Percentiles rank a stretch among this genome's conserved stretches.
Evolutionary conservation across 2,113 vertebrate species (phyloP).

Genomic region (Opisthocomus hoazin): DNA sequence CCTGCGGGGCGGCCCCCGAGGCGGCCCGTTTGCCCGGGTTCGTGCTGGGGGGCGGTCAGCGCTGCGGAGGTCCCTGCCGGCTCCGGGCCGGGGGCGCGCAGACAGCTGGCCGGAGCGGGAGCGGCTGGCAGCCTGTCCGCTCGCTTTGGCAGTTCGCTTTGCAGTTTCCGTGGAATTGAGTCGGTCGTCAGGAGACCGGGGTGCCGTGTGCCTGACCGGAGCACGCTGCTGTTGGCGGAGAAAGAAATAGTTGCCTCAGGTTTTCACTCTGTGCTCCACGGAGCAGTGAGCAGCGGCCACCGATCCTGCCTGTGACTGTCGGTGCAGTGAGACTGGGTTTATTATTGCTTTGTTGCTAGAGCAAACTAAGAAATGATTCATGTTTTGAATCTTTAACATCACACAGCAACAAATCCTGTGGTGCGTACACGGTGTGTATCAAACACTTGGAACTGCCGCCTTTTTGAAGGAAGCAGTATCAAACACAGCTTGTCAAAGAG

Average conservation of each 20-base stretch:
- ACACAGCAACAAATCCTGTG: background rate
- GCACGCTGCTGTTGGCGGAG: background rate
- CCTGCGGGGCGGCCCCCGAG: too few relatives aligned
- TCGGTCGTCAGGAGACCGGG: fast-evolving
- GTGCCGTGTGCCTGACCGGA: fast-evolving
- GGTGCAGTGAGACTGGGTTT: background rate
- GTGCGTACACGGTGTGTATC: fast-evolving
- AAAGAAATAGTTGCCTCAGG: fast-evolving
- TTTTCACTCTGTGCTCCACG: background rate
- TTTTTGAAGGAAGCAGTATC: background rate
- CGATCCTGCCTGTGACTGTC: background rate
- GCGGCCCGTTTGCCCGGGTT: too few relatives aligned
- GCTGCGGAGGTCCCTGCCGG: background rate
- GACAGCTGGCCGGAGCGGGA: fast-evolving
- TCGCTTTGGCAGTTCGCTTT: too few relatives aligned
- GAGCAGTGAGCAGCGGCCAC: background rate
- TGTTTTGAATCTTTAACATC: background rate
- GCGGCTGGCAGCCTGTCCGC: fast-evolving
- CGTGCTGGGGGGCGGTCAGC: too few relatives aligned
- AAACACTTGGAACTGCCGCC: background rate
- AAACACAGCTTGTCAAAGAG: background rate
- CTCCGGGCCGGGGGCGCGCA: background rate
- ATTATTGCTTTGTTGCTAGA: background rate
- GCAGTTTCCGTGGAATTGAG: fast-evolving
- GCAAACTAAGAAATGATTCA: background rate